Base-by-base conservation (phyloP, 1,140 invertebrate species). In the Bombus turneri region DNA sequence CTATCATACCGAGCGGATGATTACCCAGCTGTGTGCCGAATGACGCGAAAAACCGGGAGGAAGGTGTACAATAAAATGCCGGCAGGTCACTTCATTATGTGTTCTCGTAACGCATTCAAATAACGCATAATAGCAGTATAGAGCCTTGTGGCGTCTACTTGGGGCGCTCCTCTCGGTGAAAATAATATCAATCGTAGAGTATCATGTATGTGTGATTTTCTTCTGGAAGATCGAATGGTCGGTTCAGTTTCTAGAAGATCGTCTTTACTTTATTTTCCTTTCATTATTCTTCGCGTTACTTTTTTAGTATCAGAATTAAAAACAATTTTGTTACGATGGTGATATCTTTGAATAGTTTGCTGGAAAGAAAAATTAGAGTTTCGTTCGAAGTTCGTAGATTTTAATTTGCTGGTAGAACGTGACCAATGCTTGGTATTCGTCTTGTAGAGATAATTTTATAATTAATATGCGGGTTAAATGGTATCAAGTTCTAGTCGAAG, bases 71-170 rank as follows among this genome's bases (percentile, higher is more conserved):
- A 94, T 94, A 94, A 94, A 94, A 93, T 92, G 91, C 92, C 92
- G 90, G 90, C 86, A 92, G 93, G 28, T 91, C 89, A 93, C 93
- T 94, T 94, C 86, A 94, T 94, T 94, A 94, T 94, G 91, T 91
- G 88, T 85, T 41, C 90, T 91, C 91, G 87, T 92, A 92, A 92
- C 88, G 90, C 90, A 91, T 90, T 93, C 91, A 81, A 91, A 91
- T 92, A 93, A 90, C 91, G 88, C 78, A 88, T 93, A 92, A 94
- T 93, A 91, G 89, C 88, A 86, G 81, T 79, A 78, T 85, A 82
- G 85, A 83, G 80, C 6, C 18, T 34, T 47, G 62, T 69, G 57
- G n/a, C 47, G 22, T 74, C 81, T 18, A 79, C 28, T 37, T n/a
- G 59, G 0, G 31, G 53, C 13, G 13, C n/a, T 71, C 43, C 57